Percentiles rank a stretch among this genome's conserved stretches.
phyloP scores from a whole-genome alignment of 2,888 invertebrate species.

The Phalera bucephala region DNA sequence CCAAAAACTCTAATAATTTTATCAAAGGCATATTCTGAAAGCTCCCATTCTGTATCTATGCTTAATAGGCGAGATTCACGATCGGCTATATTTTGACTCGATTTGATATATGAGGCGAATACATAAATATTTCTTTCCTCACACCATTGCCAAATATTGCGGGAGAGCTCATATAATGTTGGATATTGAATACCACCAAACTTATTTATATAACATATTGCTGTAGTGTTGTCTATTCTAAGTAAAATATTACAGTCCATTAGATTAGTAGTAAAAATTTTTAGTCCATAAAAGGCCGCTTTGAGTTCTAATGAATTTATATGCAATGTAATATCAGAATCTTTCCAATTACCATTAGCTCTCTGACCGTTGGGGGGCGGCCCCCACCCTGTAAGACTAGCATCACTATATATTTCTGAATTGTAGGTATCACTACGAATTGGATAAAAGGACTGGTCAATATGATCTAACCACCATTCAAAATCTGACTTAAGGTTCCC shows the following conservation, averaged over 20 bases:
- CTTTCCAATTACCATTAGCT: no score
- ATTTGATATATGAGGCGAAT: conserved; percentile 9
- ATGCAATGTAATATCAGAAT: background rate
- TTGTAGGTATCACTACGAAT: no score
- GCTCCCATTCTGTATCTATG: conserved; percentile 1
- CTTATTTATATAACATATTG: conserved; percentile 6
- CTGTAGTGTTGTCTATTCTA: conserved; percentile 3
- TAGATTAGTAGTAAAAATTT: no score
- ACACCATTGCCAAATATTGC: conserved; percentile 12
- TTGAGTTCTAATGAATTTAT: conserved; percentile 2
- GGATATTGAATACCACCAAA: conserved; percentile 8
- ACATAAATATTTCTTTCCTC: conserved; percentile 5
- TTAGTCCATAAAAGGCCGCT: no score
- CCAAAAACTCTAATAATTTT: no score
- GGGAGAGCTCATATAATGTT: conserved; percentile 4
- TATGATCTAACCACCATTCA: no score
- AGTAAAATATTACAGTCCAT: no score
- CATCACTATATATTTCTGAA: no score
- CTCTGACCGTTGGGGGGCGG: background rate
- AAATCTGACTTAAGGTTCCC: no score
- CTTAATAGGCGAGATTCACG: conserved; percentile 2
- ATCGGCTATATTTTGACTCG: conserved; percentile 4
- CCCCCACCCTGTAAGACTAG: background rate
- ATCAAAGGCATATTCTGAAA: no score
- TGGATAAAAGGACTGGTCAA: no score